Percentiles rank a stretch among this genome's conserved stretches.
These are phyloP conservation scores for Trachurus trachurus DNA, from an alignment of 2,797 vertebrate species.

Conservation along the genomic window DNA sequence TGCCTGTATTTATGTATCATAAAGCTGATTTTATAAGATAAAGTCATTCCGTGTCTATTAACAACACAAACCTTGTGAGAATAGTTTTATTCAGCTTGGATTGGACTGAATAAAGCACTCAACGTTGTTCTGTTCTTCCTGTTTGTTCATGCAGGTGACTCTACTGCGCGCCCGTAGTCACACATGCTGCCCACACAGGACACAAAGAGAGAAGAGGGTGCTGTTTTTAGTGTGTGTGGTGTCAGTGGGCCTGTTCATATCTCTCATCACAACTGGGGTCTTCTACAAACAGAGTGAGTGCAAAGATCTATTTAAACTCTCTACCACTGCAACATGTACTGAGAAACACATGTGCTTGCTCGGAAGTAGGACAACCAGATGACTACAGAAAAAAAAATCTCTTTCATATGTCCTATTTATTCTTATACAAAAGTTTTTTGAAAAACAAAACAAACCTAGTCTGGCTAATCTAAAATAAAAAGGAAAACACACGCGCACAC, in stretches of 20 bases:
- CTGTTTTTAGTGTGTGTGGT: slow-evolving; percentile 84
- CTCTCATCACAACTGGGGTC: slow-evolving; percentile 86
- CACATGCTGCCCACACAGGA: slow-evolving; percentile 88
- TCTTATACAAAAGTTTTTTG: too few relatives aligned
- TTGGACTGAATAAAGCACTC: neutral
- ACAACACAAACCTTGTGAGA: neutral
- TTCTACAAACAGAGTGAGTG: slow-evolving; percentile 93
- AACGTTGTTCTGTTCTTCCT: slow-evolving; percentile 7
- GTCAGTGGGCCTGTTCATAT: slow-evolving; percentile 82
- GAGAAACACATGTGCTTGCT: neutral
- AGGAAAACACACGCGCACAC: too few relatives aligned
- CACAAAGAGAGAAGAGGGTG: slow-evolving; percentile 86
- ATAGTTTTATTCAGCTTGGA: neutral
- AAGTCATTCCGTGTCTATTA: neutral
- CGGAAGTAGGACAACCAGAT: neutral
- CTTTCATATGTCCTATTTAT: neutral
- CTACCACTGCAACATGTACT: too few relatives aligned
- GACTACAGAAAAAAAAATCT: neutral
- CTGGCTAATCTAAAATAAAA: neutral
- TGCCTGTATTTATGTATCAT: slow-evolving; percentile 10
- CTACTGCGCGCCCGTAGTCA: slow-evolving; percentile 76
- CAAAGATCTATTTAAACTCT: neutral
- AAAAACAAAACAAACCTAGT: neutral
- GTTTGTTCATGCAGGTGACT: slow-evolving; percentile 85
- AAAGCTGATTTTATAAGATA: neutral